Base-by-base conservation (phyloP, 2,888 invertebrate genomes). In the Hypselothyrea guttata region DNA sequence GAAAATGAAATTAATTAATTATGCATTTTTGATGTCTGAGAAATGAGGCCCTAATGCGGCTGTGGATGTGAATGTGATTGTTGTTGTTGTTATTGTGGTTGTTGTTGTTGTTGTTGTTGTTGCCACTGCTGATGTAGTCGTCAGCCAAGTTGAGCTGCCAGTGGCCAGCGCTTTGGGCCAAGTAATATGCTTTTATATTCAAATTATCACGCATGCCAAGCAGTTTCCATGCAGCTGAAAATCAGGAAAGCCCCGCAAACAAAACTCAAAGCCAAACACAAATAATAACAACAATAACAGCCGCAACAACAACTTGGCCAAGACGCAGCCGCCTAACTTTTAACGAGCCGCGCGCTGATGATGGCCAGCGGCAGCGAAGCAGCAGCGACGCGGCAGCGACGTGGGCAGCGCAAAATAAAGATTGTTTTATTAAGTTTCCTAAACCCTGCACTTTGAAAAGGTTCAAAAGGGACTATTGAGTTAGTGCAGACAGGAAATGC, bases 171-270 rank as follows among this genome's bases (percentile, higher is more conserved):
- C 41, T 52, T 57, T 52, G 45, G 64, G 55, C 47, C 34, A 63
- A 58, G 74, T 79, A 76, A 77, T 81, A 72, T 76, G 76, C 77
- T 76, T 77, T 77, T 77, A 77, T 77, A 77, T 77, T 77, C 77
- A 77, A 77, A 77, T 77, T 77, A 81, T 64, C 72, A 81, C 81
- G 77, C 77, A 81, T 75, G 75, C 75, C 72, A 69, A 76, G 67
- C 63, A 71, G 67, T 71, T 64, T 49, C 73, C 28, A 9, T 49
- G 63, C 38, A 34, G 12, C 33, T 31, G 37, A 22, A 62, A 69
- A 60, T n/a, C n/a, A n/a, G n/a, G 58, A 59, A 61, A 56, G 53
- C 52, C 47, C 40, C 28, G 33, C 30, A 28, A 41, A 30, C 16
- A 30, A 41, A 40, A 8, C n/a, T 16, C 22, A 22, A 22, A 22